phyloP scores from a whole-genome alignment of 1,140 invertebrate species.

The Drosophila nigromelanica region DNA sequence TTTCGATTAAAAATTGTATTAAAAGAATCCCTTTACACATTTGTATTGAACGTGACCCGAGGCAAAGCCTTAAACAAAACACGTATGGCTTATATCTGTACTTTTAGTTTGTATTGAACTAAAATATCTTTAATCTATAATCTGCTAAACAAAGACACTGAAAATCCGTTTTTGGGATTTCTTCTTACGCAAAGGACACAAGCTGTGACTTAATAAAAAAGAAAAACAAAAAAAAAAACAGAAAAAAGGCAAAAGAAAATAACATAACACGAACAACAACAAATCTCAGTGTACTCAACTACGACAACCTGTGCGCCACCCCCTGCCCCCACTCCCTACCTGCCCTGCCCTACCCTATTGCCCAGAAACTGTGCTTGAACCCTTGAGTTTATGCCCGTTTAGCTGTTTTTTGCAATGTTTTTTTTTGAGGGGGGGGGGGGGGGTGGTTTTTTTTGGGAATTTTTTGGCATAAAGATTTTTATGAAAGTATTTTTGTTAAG shows the following conservation, averaged over 20 bases:
- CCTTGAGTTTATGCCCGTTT: constrained; percentile 59
- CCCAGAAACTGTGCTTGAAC: constrained; percentile 25
- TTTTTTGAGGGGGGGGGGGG: constrained; percentile 23
- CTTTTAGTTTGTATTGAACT: constrained; percentile 1
- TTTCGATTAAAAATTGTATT: not conserved
- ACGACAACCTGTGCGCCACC: constrained; percentile 27
- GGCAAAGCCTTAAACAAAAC: not conserved
- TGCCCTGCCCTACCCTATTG: not conserved
- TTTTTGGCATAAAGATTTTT: constrained; percentile 77
- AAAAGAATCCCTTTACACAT: not conserved
- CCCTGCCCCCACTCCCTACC: not conserved
- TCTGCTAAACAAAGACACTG: constrained; percentile 7
- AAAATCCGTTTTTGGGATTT: constrained; percentile 12
- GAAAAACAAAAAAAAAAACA: not conserved
- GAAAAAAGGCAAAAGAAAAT: constrained; percentile 12
- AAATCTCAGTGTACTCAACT: constrained; percentile 62
- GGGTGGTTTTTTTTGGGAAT: constrained; percentile 42
- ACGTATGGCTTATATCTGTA: not conserved
- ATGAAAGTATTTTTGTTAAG: constrained; percentile 78
- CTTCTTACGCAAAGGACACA: constrained; percentile 6
- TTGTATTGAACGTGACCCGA: too few relatives aligned
- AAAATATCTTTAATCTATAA: constrained; percentile 15
- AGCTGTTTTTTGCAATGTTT: constrained; percentile 42
- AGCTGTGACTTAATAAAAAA: constrained; percentile 37
- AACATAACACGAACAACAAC: constrained; percentile 29